Conservation (phyloP, 2,113 vertebrate species). For the Rissa tridactyla region DNA sequence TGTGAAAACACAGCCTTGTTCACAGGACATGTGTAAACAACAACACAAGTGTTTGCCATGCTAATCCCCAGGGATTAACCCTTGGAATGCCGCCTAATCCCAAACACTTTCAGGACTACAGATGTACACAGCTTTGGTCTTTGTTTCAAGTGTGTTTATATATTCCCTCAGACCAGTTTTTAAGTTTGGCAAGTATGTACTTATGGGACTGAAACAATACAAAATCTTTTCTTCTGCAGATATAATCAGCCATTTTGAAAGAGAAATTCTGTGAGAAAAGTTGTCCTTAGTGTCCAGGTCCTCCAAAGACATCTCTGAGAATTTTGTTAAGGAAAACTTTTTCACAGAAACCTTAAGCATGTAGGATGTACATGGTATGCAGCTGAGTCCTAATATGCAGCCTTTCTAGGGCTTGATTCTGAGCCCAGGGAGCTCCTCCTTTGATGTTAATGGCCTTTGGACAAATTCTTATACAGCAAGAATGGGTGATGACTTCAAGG, state of each 20-base stretch:
- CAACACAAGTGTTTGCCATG: constrained; percentile 14
- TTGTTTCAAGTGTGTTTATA: constrained; percentile 28
- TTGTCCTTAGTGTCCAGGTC: background rate
- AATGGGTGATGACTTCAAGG: background rate
- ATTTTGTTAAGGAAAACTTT: background rate
- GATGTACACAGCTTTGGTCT: constrained; percentile 11
- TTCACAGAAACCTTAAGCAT: background rate
- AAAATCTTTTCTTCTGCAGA: background rate
- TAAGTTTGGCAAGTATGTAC: background rate
- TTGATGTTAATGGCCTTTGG: background rate
- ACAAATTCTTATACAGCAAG: background rate
- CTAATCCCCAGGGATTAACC: constrained; percentile 57
- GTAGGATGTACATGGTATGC: background rate
- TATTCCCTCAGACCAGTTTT: background rate
- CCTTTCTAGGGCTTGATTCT: background rate
- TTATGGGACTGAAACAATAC: background rate
- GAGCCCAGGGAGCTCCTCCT: background rate
- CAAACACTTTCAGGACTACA: background rate
- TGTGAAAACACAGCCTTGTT: constrained; percentile 35
- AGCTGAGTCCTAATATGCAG: background rate
- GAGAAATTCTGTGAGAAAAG: background rate
- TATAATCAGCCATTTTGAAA: background rate
- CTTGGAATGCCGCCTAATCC: constrained; percentile 34
- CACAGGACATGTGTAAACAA: constrained; percentile 46
- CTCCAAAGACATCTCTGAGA: background rate